These are phyloP conservation scores for Morinoia aosen DNA, from an alignment of 2,888 invertebrate genomes.

Conservation along the genomic window DNA sequence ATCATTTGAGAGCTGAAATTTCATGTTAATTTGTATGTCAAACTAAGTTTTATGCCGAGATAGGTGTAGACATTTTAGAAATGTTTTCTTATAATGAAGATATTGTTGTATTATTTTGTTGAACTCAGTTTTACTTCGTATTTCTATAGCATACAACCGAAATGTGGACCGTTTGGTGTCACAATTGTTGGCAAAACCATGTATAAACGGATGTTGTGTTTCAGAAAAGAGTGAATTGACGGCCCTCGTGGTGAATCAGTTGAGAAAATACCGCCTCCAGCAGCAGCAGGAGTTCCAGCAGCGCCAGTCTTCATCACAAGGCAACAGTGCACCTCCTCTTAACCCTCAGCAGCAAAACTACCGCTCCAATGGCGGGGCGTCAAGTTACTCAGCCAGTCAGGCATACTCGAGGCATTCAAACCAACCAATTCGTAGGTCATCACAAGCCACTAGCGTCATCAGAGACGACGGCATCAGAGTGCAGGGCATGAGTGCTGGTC, in stretches of 20 bases:
- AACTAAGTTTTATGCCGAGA: too few relatives aligned
- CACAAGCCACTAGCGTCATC: background rate
- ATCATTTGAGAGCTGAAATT: too few relatives aligned
- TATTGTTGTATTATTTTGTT: too few relatives aligned
- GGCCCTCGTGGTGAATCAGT: conserved; percentile 56
- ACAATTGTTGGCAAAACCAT: background rate
- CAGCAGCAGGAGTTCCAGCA: conserved; percentile 21
- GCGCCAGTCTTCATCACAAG: background rate
- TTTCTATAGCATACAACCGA: too few relatives aligned
- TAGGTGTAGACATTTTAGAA: too few relatives aligned
- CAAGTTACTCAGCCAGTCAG: background rate
- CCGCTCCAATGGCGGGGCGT: background rate
- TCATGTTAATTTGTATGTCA: too few relatives aligned
- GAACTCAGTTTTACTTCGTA: too few relatives aligned
- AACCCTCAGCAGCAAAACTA: background rate
- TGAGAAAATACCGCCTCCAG: conserved; percentile 13
- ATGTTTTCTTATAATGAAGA: too few relatives aligned
- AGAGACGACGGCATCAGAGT: conserved; percentile 64
- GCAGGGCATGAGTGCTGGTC: conserved; percentile 54
- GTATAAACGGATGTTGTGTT: background rate
- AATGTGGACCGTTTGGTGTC: too few relatives aligned
- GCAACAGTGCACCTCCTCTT: background rate
- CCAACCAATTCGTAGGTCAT: conserved; percentile 14
- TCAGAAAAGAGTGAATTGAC: conserved; percentile 64
- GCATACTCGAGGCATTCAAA: background rate